phyloP scores from a whole-genome alignment of 1,140 invertebrate genomes.

The Neomicropteryx cornuta region DNA sequence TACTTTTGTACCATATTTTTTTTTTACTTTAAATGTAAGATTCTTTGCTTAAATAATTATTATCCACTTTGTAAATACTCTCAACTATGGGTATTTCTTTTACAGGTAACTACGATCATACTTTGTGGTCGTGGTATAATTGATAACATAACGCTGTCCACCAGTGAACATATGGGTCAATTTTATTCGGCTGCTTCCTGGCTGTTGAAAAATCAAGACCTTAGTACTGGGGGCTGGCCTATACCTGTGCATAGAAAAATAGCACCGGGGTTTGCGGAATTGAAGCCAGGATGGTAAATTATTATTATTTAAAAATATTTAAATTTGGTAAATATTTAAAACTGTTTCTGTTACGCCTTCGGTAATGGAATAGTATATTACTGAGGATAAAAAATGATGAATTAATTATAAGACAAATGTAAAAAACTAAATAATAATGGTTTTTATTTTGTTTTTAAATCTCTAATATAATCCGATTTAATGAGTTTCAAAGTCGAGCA shows the following conservation, averaged over 20 bases:
- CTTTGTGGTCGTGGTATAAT: constrained; percentile 67
- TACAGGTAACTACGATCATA: constrained; percentile 47
- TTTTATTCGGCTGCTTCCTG: constrained; percentile 90
- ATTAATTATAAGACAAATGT: constrained; percentile 2
- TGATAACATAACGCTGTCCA: constrained; percentile 74
- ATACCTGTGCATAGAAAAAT: constrained; percentile 75
- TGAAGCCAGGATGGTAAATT: constrained; percentile 72
- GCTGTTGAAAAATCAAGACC: constrained; percentile 82
- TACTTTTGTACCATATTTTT: no score
- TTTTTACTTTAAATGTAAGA: constrained; percentile 1
- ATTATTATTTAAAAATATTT: constrained; percentile 2
- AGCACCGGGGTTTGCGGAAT: constrained; percentile 60
- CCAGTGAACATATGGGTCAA: constrained; percentile 74
- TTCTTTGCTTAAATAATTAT: constrained; percentile 10
- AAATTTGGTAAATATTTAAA: constrained; percentile 5
- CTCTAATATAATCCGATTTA: no score
- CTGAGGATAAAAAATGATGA: no score
- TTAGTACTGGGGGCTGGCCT: constrained; percentile 73
- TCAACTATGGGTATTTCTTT: constrained; percentile 8
- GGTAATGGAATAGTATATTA: neutral
- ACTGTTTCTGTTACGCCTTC: no score
- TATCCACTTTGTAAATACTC: constrained; percentile 19
- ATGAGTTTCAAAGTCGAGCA: no score
- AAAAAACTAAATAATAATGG: constrained; percentile 6
- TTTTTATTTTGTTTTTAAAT: no score